Conservation (phyloP, 2,888 invertebrate genomes). For the Ormia ochracea region DNA sequence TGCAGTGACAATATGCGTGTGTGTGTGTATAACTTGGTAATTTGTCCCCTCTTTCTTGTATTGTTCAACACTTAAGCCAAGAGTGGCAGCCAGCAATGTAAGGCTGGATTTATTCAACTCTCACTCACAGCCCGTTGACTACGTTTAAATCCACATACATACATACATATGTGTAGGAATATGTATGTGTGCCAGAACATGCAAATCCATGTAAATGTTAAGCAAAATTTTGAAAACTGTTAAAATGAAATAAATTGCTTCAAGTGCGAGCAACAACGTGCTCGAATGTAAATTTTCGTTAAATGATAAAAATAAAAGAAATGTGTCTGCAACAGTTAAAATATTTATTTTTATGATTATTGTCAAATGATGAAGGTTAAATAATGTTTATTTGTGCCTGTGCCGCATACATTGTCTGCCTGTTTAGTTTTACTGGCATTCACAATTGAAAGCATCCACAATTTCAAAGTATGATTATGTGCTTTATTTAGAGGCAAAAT, state of each 20-base stretch:
- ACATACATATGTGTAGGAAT: too few species aligned
- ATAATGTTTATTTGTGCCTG: slow-evolving; percentile 1
- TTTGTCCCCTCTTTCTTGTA: background rate
- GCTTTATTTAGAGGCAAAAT: slow-evolving; percentile 34
- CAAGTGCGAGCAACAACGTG: background rate
- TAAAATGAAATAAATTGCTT: slow-evolving; percentile 38
- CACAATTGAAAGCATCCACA: slow-evolving; percentile 28
- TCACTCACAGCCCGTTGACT: too few species aligned
- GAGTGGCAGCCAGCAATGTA: too few species aligned
- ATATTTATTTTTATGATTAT: slow-evolving; percentile 61
- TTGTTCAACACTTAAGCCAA: slow-evolving; percentile 13
- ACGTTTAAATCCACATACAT: too few species aligned
- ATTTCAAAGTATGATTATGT: slow-evolving; percentile 41
- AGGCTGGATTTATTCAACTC: too few species aligned
- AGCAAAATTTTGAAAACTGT: background rate
- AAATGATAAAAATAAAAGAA: slow-evolving; percentile 40
- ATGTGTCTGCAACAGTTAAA: slow-evolving; percentile 61
- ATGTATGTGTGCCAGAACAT: too few species aligned
- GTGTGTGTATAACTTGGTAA: background rate
- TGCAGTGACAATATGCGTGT: background rate
- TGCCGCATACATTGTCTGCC: background rate
- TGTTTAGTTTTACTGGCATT: background rate
- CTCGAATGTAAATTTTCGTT: slow-evolving; percentile 25
- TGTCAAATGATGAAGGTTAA: slow-evolving; percentile 51
- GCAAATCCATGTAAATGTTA: background rate